Evolutionary conservation across 2,113 vertebrate genomes (phyloP).

Genomic region (Tyrannus savana): DNA sequence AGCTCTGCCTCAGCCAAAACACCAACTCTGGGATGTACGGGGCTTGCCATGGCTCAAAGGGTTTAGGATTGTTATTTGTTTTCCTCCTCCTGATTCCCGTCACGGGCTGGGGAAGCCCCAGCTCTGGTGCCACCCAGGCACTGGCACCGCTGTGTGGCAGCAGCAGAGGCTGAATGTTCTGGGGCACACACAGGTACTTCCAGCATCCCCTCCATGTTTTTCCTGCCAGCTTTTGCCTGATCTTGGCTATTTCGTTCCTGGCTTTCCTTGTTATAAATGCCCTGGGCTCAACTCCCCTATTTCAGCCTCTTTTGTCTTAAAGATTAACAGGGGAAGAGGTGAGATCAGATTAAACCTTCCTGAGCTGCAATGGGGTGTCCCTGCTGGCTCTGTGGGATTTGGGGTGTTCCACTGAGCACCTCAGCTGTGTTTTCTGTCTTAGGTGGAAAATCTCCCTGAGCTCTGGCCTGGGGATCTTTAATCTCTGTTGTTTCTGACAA

Average conservation of each 20-base stretch:
- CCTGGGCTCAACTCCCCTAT: background rate
- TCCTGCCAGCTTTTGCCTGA: background rate
- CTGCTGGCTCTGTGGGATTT: fast-evolving
- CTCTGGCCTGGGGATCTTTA: background rate
- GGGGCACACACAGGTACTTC: background rate
- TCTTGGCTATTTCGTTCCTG: background rate
- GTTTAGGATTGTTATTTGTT: background rate
- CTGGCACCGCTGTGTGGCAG: background rate
- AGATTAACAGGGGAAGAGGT: background rate
- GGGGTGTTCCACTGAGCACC: background rate
- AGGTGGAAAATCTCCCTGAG: background rate
- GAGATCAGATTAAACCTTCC: background rate
- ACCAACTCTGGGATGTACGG: fast-evolving
- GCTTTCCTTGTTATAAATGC: background rate
- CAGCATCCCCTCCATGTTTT: background rate
- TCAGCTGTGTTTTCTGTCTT: background rate
- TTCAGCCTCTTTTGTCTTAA: background rate
- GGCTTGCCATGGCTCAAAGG: background rate
- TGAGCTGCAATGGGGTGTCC: background rate
- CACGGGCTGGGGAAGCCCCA: background rate
- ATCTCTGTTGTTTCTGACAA: background rate
- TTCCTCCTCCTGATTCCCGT: background rate
- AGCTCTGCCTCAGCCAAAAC: background rate
- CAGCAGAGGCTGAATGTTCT: background rate
- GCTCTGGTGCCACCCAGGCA: fast-evolving